phyloP scores from a whole-genome alignment of 2,113 vertebrate genomes.

The Peucedramus taeniatus region DNA sequence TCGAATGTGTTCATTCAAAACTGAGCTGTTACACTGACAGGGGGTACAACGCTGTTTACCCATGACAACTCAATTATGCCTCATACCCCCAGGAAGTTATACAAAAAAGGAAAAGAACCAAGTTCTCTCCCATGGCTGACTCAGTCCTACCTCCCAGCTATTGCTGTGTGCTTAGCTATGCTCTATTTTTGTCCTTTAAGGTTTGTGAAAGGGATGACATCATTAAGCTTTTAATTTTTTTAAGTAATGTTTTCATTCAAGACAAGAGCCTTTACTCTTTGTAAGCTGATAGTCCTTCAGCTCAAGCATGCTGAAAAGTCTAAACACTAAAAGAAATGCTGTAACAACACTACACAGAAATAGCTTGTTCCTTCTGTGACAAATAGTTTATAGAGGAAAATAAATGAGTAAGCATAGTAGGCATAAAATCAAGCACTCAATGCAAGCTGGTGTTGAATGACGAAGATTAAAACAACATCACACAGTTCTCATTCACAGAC shows the following conservation, averaged over 20 bases:
- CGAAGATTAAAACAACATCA: background rate
- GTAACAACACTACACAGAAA: background rate
- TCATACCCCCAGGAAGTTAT: background rate
- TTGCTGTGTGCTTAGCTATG: background rate
- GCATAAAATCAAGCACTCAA: background rate
- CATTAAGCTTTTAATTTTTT: slow-evolving; percentile 3
- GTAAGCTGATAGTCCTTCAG: background rate
- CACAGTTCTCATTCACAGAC: background rate
- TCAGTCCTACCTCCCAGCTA: slow-evolving; percentile 20
- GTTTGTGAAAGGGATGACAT: slow-evolving; percentile 34
- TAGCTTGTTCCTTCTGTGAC: background rate
- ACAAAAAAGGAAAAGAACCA: slow-evolving; percentile 40
- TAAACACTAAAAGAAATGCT: background rate
- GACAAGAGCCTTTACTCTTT: background rate
- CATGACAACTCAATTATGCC: background rate
- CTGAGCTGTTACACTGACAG: background rate
- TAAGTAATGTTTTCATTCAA: background rate
- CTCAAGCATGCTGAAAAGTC: background rate
- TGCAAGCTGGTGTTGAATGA: background rate
- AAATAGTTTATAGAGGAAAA: background rate
- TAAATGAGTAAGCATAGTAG: background rate
- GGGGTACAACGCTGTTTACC: background rate
- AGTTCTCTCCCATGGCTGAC: background rate
- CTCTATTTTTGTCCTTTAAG: slow-evolving; percentile 14
- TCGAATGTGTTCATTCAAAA: background rate